phyloP scores from a whole-genome alignment of 2,113 vertebrate genomes.

The Ochotona princeps region DNA sequence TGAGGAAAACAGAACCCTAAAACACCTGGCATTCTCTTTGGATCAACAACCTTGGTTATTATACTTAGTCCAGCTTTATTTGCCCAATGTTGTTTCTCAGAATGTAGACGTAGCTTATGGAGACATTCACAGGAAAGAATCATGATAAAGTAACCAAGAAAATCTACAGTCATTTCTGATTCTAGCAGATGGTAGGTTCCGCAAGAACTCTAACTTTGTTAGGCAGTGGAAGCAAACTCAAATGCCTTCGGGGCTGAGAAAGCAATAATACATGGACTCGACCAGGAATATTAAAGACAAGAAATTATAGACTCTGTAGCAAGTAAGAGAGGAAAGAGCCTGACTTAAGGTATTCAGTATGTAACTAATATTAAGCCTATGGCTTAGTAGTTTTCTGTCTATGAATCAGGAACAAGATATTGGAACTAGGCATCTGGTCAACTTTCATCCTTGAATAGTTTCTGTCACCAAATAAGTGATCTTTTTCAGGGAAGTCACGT shows the following conservation, averaged over 20 bases:
- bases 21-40: not conserved
- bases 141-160: not conserved
- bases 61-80: slow-evolving; percentile 6
- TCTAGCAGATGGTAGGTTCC: not conserved
- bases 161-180: not conserved
- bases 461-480: not conserved
- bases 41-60: not conserved
- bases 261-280: not conserved
- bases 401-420: not conserved
- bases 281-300: not conserved
- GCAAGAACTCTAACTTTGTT: slow-evolving; percentile 4
- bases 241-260: not conserved
- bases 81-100: not conserved
- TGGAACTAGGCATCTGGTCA: slow-evolving; percentile 14
- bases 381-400: not conserved
- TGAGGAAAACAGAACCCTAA: not conserved
- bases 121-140: not conserved
- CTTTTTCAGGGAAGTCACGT: slow-evolving; percentile 3
- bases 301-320: not conserved
- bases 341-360: not conserved
- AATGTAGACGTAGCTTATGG: slow-evolving; percentile 11
- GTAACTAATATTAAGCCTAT: not conserved
- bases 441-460: not conserved
- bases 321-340: not conserved
- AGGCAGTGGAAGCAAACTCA: not conserved